These are phyloP conservation scores for Hirtodrosophila confusa DNA, from an alignment of 2,888 invertebrate genomes.

Conservation along the genomic window DNA sequence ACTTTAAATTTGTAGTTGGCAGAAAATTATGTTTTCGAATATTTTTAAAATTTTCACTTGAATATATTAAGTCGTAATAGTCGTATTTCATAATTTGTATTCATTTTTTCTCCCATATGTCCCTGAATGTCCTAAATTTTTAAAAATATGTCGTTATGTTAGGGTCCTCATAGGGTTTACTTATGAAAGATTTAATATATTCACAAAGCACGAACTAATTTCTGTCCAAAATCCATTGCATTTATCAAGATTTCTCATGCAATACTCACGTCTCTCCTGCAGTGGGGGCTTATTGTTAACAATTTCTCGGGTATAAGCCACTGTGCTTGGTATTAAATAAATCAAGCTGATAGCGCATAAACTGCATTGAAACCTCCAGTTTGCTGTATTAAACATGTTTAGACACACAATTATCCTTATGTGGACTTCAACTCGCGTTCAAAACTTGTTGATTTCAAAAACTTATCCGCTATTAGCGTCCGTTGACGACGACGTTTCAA, in stretches of 20 bases:
- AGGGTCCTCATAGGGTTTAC: too few species aligned
- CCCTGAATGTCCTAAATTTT: too few species aligned
- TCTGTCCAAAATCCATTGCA: background rate
- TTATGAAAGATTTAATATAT: too few species aligned
- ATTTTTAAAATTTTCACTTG: too few species aligned
- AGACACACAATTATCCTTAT: slow-evolving; percentile 33
- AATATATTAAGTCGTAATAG: too few species aligned
- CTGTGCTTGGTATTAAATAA: slow-evolving; percentile 35
- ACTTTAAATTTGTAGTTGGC: too few species aligned
- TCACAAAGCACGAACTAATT: too few species aligned
- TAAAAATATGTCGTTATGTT: too few species aligned
- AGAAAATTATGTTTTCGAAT: too few species aligned
- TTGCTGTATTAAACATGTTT: slow-evolving; percentile 47
- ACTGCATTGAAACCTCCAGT: slow-evolving; percentile 51
- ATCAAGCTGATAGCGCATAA: slow-evolving; percentile 26
- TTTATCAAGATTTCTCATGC: background rate
- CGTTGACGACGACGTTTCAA: slow-evolving; percentile 56
- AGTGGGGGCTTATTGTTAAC: slow-evolving; percentile 83
- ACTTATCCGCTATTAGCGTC: slow-evolving; percentile 49
- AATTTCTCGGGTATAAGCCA: slow-evolving; percentile 79
- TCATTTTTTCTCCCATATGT: too few species aligned
- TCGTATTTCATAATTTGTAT: too few species aligned
- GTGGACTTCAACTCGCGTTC: background rate
- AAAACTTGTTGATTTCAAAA: slow-evolving; percentile 5
- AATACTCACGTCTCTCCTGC: slow-evolving; percentile 84